These are phyloP conservation scores for Trematomus loennbergii DNA, from an alignment of 2,113 vertebrate species.

Conservation along the genomic window DNA sequence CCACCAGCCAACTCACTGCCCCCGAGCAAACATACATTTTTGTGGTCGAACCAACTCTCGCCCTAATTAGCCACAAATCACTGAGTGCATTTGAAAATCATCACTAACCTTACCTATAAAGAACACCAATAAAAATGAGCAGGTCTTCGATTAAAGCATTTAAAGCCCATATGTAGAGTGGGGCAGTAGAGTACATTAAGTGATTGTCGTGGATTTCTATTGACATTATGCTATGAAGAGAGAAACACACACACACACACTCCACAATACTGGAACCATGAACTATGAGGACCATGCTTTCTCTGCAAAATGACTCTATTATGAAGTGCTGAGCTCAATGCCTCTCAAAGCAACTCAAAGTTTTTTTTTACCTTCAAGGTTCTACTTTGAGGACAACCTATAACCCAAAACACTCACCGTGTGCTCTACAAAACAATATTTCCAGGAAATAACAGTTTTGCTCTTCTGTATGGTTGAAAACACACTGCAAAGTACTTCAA, in stretches of 20 bases:
- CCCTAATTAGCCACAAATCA: slow-evolving; percentile 78
- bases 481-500: slow-evolving; percentile 16
- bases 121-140: slow-evolving; percentile 78
- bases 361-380: slow-evolving; percentile 19
- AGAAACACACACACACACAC: slow-evolving; percentile 29
- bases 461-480: slow-evolving; percentile 2
- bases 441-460: not conserved
- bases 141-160: slow-evolving; percentile 74
- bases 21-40: slow-evolving; percentile 47
- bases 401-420: not conserved
- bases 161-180: slow-evolving; percentile 73
- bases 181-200: slow-evolving; percentile 71
- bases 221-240: slow-evolving; percentile 62
- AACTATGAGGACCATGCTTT: slow-evolving; percentile 47
- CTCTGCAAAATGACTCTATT: slow-evolving; percentile 39
- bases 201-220: slow-evolving; percentile 75
- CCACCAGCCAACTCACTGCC: slow-evolving; percentile 26
- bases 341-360: slow-evolving; percentile 13
- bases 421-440: not conserved
- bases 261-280: slow-evolving; percentile 52
- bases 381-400: not conserved
- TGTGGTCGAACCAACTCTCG: slow-evolving; percentile 55
- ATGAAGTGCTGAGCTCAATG: not conserved
- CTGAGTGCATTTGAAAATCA: slow-evolving; percentile 77
- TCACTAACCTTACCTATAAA: slow-evolving; percentile 76